Evolutionary conservation across 1,140 invertebrate genomes (phyloP).

Genomic region (Schlechtendalia chinensis): DNA sequence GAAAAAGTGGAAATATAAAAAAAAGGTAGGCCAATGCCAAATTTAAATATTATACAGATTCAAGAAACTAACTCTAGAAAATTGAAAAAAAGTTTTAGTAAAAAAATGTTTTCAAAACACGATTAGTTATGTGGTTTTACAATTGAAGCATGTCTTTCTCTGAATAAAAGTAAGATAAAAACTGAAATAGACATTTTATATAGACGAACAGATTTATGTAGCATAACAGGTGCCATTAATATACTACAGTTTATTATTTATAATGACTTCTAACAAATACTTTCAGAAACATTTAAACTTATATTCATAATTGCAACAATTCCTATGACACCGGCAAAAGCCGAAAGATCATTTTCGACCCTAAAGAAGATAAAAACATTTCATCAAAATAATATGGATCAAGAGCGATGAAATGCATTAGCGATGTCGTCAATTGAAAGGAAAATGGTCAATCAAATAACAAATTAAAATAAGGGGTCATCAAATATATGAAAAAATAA

Average conservation of each 20-base stretch:
- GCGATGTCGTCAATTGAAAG: slow-evolving; percentile 23
- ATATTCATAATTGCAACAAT: no score
- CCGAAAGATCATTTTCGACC: no score
- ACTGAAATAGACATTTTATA: neutral
- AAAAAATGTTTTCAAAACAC: neutral
- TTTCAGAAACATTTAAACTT: neutral
- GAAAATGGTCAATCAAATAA: slow-evolving; percentile 5
- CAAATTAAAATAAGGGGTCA: slow-evolving; percentile 6
- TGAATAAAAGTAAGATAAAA: neutral
- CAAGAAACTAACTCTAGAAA: slow-evolving; percentile 10
- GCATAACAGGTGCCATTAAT: slow-evolving; percentile 49
- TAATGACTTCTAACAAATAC: slow-evolving; percentile 20
- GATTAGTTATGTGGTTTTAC: slow-evolving; percentile 9
- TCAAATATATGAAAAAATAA: neutral
- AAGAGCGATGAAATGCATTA: neutral
- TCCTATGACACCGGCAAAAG: no score
- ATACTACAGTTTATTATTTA: slow-evolving; percentile 44
- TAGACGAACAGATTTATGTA: neutral
- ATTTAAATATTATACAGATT: slow-evolving; percentile 18
- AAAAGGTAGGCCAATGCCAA: slow-evolving; percentile 1
- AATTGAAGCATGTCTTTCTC: no score
- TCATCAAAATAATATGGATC: no score
- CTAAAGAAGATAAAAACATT: no score
- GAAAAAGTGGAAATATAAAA: slow-evolving; percentile 7
- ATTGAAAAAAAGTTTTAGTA: slow-evolving; percentile 11